Base-by-base conservation (phyloP, 2,797 vertebrate genomes). In the Sebastiscus tertius region DNA sequence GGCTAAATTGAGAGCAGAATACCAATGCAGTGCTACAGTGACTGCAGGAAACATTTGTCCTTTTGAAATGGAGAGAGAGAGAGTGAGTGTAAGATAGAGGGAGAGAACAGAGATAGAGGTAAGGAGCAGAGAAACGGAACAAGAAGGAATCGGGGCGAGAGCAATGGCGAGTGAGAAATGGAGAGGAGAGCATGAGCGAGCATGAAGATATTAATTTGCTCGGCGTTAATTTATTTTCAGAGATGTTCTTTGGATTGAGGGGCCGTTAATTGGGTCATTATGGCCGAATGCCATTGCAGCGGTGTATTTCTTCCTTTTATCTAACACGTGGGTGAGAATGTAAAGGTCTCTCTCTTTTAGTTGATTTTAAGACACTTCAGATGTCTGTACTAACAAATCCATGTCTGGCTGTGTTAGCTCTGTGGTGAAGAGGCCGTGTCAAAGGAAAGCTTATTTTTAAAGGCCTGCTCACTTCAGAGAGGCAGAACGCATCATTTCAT, bases 21-120 rank as follows among this genome's bases (percentile, higher is more conserved):
- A 94, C 92, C 90, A 94, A 94, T 96, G 90, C 42, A 46, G 81
- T 49, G 82, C 85, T 88, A 88, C 82, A 82, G 82, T 93, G 93
- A 90, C 94, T 93, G 93, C 86, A 85, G 93, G 94, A 94, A 90
- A 87, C 89, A 82, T 90, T 94, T 95, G 94, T 95, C 91, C 93
- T 94, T 94, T 95, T 89, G 75, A 94, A 92, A 93, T 73, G 56
- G 71, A 89, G 87, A 70, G 80, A 79, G 71, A 79, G 71, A 42
- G 56, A 46, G 27, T 52, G 16, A 46, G 42, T 22, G 70, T 54
- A 42, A 74, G 79, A 81, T 58, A 60, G 69, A 77, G 65, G 68
- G 46, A 49, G 66, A 80, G 75, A 39, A 59, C 34, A 9, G 79
- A 63, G 65, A 68, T 33, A 31, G 78, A 78, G 52, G 46, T 26